Conservation (phyloP, 1,140 invertebrate species). For the Drosophila kikkawai region DNA sequence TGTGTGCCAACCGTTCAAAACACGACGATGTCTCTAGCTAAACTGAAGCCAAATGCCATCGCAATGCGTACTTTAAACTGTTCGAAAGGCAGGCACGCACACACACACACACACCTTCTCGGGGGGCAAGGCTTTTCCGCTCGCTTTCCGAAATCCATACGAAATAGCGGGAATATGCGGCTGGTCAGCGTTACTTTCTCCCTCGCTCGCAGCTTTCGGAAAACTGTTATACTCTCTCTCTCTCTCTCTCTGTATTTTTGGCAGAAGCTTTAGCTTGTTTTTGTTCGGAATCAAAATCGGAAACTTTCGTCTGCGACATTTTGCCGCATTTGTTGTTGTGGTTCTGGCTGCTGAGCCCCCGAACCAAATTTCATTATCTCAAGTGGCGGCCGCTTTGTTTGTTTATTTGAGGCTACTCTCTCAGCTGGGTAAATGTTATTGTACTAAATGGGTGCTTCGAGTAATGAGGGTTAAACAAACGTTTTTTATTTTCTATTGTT, state of each 20-base stretch:
- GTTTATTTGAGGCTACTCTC: slow-evolving; percentile 64
- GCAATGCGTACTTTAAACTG: slow-evolving; percentile 79
- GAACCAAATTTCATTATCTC: slow-evolving; percentile 76
- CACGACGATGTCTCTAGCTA: slow-evolving; percentile 82
- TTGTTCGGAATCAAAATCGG: slow-evolving; percentile 31
- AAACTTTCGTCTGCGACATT: slow-evolving; percentile 31
- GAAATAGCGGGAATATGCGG: slow-evolving; percentile 28
- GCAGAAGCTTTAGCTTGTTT: slow-evolving; percentile 49
- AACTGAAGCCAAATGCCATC: slow-evolving; percentile 73
- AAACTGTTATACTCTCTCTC: slow-evolving; percentile 63
- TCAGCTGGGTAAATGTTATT: slow-evolving; percentile 19
- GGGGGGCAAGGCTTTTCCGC: slow-evolving; percentile 20
- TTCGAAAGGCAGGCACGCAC: slow-evolving; percentile 45
- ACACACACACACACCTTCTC: slow-evolving; percentile 2
- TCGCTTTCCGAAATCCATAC: slow-evolving; percentile 11
- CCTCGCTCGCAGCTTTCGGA: slow-evolving; percentile 18
- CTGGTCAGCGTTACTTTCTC: slow-evolving; percentile 23
- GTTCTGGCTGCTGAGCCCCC: slow-evolving; percentile 25
- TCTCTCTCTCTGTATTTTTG: slow-evolving; percentile 40
- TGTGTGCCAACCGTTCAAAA: slow-evolving; percentile 61
- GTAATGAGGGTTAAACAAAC: slow-evolving; percentile 16
- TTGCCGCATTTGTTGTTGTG: slow-evolving; percentile 57
- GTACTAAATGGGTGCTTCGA: slow-evolving; percentile 1
- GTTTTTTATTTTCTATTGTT: neutral
- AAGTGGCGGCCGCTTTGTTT: slow-evolving; percentile 72